Conservation (phyloP, 2,797 vertebrate genomes). For the Pseudocheirus occidentalis region DNA sequence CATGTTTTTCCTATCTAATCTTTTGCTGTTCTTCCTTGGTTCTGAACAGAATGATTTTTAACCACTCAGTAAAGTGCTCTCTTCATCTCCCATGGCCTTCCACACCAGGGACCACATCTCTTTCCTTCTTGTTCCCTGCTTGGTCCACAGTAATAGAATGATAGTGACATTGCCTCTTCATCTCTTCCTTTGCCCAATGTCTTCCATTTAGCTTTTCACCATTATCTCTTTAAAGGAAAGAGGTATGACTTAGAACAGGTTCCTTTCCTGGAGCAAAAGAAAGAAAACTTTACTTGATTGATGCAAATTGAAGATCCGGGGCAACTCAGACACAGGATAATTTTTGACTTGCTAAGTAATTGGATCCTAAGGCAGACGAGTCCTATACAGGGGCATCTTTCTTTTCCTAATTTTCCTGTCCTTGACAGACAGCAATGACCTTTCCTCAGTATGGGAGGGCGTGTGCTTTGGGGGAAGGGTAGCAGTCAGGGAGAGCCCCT, state of each 20-base stretch:
- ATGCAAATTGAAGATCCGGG: conserved; percentile 7
- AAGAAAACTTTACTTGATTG: neutral
- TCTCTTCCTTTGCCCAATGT: neutral
- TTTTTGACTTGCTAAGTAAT: neutral
- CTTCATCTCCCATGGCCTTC: neutral
- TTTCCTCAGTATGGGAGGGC: neutral
- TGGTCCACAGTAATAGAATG: neutral
- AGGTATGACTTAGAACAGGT: neutral
- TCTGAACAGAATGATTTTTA: neutral
- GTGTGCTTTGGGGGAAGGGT: neutral
- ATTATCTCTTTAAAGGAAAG: neutral
- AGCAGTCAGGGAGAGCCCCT: neutral
- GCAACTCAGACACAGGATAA: neutral
- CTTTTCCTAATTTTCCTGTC: neutral
- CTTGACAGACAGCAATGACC: neutral
- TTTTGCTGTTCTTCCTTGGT: neutral
- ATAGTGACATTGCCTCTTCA: neutral
- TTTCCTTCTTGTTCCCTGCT: neutral
- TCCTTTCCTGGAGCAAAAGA: conserved; percentile 8
- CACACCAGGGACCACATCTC: neutral
- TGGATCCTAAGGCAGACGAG: neutral
- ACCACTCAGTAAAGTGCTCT: neutral
- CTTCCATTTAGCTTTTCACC: neutral
- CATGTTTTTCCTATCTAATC: conserved; percentile 41
- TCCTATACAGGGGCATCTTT: neutral